Percentiles rank a stretch among this genome's conserved stretches.
Evolutionary conservation across 2,797 vertebrate genomes (phyloP).

Genomic region (Phalloptychus januarius): DNA sequence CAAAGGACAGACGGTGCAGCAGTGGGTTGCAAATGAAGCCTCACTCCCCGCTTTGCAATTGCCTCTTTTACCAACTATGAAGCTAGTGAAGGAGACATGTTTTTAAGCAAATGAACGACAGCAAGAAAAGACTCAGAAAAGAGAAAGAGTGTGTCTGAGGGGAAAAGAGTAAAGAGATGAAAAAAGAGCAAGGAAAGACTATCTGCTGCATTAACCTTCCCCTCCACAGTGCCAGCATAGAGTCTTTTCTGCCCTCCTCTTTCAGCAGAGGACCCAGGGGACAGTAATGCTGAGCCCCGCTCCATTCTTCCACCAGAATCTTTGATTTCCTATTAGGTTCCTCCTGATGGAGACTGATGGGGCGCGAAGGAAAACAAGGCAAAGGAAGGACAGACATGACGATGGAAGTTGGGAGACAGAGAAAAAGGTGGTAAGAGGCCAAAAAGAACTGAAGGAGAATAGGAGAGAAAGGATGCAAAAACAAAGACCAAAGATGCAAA

Average conservation of each 20-base stretch:
- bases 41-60: constrained; percentile 28
- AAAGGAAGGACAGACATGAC: constrained; percentile 41
- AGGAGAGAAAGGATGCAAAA: constrained; percentile 26
- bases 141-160: constrained; percentile 46
- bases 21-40: constrained; percentile 26
- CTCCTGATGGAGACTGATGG: constrained; percentile 89
- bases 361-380: constrained; percentile 51
- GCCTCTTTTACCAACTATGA: neutral
- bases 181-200: constrained; percentile 90
- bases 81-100: constrained; percentile 22
- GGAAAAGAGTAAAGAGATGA: constrained; percentile 70
- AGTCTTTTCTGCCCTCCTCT: constrained; percentile 95
- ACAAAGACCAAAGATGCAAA: constrained; percentile 24
- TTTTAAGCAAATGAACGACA: constrained; percentile 30
- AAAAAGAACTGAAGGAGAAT: constrained; percentile 28
- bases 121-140: constrained; percentile 36
- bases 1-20: constrained; percentile 46
- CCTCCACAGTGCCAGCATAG: constrained; percentile 84
- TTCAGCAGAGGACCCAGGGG: constrained; percentile 96
- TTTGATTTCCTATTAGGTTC: constrained; percentile 99
- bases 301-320: constrained; percentile 94
- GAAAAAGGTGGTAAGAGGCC: constrained; percentile 27
- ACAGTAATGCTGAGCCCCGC: constrained; percentile 94
- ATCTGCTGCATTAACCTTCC: constrained; percentile 98
- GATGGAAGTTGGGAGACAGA: constrained; percentile 28